Conservation (phyloP, 2,888 invertebrate genomes). For the Barypeithes pellucidus region DNA sequence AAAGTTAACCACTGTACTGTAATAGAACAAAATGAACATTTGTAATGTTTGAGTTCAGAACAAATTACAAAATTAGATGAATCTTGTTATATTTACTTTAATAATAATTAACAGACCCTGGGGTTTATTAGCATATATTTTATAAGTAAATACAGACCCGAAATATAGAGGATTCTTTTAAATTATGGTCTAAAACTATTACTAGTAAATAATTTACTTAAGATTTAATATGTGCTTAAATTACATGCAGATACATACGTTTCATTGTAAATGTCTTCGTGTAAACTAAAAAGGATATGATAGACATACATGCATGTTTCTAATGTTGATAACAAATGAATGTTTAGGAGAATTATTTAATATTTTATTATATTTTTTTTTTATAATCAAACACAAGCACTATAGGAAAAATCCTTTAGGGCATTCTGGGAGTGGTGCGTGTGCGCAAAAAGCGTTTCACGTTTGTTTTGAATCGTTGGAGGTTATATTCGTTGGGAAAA, state of each 20-base stretch:
- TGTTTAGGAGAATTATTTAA: no score
- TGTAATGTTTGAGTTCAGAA: background rate
- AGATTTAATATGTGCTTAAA: background rate
- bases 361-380: no score
- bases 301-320: background rate
- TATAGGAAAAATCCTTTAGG: no score
- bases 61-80: slow-evolving; percentile 8
- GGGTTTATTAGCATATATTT: slow-evolving; percentile 1
- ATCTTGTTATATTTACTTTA: slow-evolving; percentile 8
- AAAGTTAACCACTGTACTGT: no score
- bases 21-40: slow-evolving; percentile 5
- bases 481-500: no score
- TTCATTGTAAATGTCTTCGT: background rate
- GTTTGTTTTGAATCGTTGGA: no score
- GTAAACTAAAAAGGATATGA: background rate
- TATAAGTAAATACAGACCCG: background rate
- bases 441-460: no score
- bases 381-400: no score
- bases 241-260: background rate
- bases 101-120: background rate
- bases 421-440: no score
- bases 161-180: background rate
- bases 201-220: background rate
- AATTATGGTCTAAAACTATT: background rate
- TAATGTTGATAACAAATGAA: no score